Evolutionary conservation across 2,113 vertebrate genomes (phyloP).

Genomic region (Tragelaphus strepsiceros): DNA sequence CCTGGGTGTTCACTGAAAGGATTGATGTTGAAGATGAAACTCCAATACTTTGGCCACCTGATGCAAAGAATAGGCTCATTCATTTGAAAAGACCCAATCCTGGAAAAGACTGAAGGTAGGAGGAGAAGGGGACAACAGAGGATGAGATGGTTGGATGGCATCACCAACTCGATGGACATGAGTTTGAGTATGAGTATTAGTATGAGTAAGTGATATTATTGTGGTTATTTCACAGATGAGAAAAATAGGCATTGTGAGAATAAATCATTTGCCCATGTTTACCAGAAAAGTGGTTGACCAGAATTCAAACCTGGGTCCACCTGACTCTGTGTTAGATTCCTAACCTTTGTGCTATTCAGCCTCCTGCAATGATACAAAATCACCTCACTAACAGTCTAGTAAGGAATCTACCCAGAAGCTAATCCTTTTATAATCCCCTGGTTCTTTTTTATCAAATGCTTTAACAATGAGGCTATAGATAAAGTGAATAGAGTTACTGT

Average conservation of each 20-base stretch:
- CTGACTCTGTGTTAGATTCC: background rate
- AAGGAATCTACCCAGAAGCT: background rate
- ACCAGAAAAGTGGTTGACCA: background rate
- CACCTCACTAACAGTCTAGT: background rate
- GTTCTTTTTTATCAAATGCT: background rate
- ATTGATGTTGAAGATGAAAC: background rate
- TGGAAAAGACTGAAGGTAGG: background rate
- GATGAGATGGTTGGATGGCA: background rate
- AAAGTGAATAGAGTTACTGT: background rate
- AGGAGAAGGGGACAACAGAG: background rate
- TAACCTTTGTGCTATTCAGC: background rate
- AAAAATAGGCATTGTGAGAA: background rate
- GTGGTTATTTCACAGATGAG: background rate
- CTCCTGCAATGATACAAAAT: background rate
- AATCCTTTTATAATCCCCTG: background rate
- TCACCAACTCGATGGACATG: background rate
- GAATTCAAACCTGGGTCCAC: background rate
- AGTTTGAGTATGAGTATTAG: background rate
- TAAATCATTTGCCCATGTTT: background rate
- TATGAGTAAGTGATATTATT: background rate
- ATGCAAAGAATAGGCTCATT: background rate
- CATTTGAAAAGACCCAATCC: background rate
- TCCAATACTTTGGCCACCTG: background rate
- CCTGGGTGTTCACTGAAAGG: background rate
- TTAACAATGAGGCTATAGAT: background rate